Evolutionary conservation across 2,113 vertebrate species (phyloP), one percentile per base, ranked within the genome.

Genomic region (Dipodomys merriami): DNA sequence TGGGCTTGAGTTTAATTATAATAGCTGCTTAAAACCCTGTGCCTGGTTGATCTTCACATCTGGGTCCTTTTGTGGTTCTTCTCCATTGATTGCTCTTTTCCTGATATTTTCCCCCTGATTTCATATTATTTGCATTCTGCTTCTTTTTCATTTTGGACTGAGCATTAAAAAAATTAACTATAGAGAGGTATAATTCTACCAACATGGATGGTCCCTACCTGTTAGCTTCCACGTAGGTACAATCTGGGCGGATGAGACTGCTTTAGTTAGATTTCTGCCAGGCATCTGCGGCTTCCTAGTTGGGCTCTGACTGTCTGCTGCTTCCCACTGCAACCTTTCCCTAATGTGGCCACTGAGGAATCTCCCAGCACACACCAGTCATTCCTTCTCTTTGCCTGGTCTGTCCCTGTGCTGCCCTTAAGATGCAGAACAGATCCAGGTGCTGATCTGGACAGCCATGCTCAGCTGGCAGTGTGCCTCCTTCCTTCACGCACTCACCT

Each of bases 401-500:
- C n/a, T 39, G 64, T 3, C 4, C 4, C 19, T 69, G 6, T 64
- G 35, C 27, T 20, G 18, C 8, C 85, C 35, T 72, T 33, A 33
- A 12, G 46, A 46, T 71, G n/a, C 23, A 46, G 16, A 76, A 60
- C 20, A 78, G n/a, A 68, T 12, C 6, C 25, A 6, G n/a, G 6
- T 53, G 1, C 22, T 93, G 71, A 13, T 44, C 23, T 49, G 29
- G 27, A 67, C 69, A 53, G 18, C 10, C 30, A 7, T 60, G 46
- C 6, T 10, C 29, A 20, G 39, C 20, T 30, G 35, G 64, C 4
- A 0, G 1, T 7, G 30, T 3, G 4, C 11, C 6, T 10, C 7
- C 12, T 29, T 7, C 10, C 30, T 33, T 69, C 68, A 22, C 33
- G 83, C 65, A 5, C 13, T 39, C 11, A 30, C 20, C 76, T 76